A percentile compares a stretch with the other conserved stretches of the same genome.
Conservation (phyloP, 1,140 invertebrate genomes). For the Drosophila nigrodunni region DNA sequence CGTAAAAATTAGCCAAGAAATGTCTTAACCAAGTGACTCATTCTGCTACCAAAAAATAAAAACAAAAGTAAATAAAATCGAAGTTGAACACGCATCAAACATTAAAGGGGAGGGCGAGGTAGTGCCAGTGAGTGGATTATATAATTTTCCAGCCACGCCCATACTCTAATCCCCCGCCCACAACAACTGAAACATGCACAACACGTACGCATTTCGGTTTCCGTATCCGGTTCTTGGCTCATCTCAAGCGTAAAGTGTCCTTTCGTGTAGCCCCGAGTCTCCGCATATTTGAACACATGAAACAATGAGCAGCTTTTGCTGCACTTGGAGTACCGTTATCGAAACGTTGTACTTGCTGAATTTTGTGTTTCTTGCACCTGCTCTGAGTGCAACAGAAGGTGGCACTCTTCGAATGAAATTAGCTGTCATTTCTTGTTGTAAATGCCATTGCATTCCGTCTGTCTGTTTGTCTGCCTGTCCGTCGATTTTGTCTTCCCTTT, state of each 20-base stretch:
- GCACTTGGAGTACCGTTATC: conserved; percentile 23
- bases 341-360: conserved; percentile 41
- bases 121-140: conserved; percentile 27
- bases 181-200: conserved; percentile 56
- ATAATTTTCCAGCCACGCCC: conserved; percentile 23
- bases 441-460: conserved; percentile 56
- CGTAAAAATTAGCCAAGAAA: conserved; percentile 50
- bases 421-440: conserved; percentile 75
- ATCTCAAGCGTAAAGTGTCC: conserved; percentile 80
- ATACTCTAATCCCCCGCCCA: background rate
- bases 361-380: conserved; percentile 78
- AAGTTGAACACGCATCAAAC: conserved; percentile 55
- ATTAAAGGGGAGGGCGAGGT: conserved; percentile 49
- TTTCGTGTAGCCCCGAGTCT: conserved; percentile 63
- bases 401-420: conserved; percentile 46
- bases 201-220: conserved; percentile 67
- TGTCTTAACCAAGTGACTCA: conserved; percentile 48
- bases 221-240: conserved; percentile 52
- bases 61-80: conserved; percentile 20
- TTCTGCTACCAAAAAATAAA: background rate
- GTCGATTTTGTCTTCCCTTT: conserved; percentile 49
- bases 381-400: conserved; percentile 40
- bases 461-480: background rate
- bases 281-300: conserved; percentile 14
- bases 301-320: conserved; percentile 3